Evolutionary conservation across 2,113 vertebrate species (phyloP), one percentile per base, ranked within the genome.

Genomic region (Percopsis transmontana): DNA sequence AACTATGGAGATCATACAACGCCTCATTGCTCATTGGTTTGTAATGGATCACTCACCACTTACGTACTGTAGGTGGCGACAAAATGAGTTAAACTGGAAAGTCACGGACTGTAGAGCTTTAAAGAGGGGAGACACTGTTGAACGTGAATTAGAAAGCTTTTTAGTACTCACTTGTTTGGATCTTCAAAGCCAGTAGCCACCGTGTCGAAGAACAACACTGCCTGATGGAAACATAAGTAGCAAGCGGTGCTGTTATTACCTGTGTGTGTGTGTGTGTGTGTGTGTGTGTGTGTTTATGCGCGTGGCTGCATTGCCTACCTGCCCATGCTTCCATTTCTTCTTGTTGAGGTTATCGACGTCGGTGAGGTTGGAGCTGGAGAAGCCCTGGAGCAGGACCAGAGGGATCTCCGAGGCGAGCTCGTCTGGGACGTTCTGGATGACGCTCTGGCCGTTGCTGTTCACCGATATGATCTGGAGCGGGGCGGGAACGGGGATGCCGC

Each of bases 371-470:
- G 1, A n/a, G 14, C n/a, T 64, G 9, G 88, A 47, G 57, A 92
- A 47, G 51, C 24, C 38, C 21, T 67, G n/a, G 59, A 93, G 82
- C 42, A 47, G 10, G 21, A 9, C 1, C 0, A 75, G 76, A 18
- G 92, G 90, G 54, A 93, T 91, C 76, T 87, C 47, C 0, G 62
- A 41, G 5, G 86, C 81, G 69, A 93, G 11, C 0, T 62, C 38
- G 18, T 88, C 78, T 0, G 92, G 91, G 56, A 92, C 60, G 24
- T 91, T 92, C 45, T 72, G 1, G 14, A 92, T 47, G 12, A 92
- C 58, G 2, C 0, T 3, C 1, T 79, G 76, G 4, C 59, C 62
- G 39, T 2, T 73, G 39, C 20, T 72, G 73, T 72, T 71, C 27
- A 79, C 50, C 0, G 44, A 47, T 27, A 90, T 65, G 53, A 93